phyloP scores from a whole-genome alignment of 2,888 invertebrate species.

The Fabriciana adippe region DNA sequence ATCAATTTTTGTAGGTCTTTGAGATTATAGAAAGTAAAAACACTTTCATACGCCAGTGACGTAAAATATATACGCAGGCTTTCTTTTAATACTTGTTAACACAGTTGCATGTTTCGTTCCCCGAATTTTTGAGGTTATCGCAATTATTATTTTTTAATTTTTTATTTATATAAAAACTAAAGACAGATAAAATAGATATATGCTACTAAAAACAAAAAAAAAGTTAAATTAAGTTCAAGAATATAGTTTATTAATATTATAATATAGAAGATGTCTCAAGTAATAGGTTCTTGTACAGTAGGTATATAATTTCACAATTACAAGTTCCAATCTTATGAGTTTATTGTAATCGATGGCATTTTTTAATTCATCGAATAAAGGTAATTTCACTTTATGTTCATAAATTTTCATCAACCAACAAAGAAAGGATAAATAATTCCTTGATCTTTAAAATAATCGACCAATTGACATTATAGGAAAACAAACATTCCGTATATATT shows the following conservation, averaged over 20 bases:
- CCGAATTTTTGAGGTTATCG: not conserved
- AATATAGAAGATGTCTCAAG: no score
- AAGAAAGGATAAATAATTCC: conserved; percentile 2
- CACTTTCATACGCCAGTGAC: not conserved
- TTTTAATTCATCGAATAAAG: no score
- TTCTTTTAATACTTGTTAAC: conserved; percentile 4
- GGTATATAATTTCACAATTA: no score
- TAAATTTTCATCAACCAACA: not conserved
- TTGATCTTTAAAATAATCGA: conserved; percentile 11
- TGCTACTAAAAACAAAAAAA: no score
- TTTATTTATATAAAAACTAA: no score
- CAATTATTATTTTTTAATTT: no score
- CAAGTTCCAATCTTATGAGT: not conserved
- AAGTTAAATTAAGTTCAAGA: no score
- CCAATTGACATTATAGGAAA: conserved; percentile 1
- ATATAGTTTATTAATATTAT: no score
- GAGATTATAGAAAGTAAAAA: not conserved
- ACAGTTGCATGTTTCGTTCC: not conserved
- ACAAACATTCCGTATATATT: not conserved
- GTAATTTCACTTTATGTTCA: not conserved
- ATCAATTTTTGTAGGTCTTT: not conserved
- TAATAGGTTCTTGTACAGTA: no score
- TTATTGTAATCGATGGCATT: no score
- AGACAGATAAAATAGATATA: no score
- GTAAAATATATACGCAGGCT: conserved; percentile 1